phyloP scores from a whole-genome alignment of 1,140 invertebrate species.

The Diabrotica virgifera region DNA sequence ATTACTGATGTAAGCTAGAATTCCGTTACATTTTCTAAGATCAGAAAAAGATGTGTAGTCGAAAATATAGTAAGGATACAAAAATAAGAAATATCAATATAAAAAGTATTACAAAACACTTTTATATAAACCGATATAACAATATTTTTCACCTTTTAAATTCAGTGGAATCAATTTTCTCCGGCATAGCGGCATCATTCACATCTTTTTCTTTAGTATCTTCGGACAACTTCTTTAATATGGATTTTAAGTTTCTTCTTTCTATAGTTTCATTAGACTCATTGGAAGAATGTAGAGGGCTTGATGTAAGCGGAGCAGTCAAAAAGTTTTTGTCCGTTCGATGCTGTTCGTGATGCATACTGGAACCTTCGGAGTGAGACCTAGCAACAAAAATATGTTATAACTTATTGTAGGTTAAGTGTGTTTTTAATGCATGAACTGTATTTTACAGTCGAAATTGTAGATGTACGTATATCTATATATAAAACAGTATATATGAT shows the following conservation, averaged over 20 bases:
- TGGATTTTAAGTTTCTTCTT: slow-evolving; percentile 76
- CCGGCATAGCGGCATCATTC: slow-evolving; percentile 46
- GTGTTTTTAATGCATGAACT: too few relatives aligned
- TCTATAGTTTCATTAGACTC: slow-evolving; percentile 82
- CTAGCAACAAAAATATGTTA: slow-evolving; percentile 4
- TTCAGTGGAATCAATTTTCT: slow-evolving; percentile 54
- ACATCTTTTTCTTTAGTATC: slow-evolving; percentile 51
- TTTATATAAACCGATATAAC: too few relatives aligned
- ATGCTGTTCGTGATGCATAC: slow-evolving; percentile 51
- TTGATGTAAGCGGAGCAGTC: slow-evolving; percentile 37
- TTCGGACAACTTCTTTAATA: slow-evolving; percentile 76
- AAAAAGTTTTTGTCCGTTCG: slow-evolving; percentile 35
- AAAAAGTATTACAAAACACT: too few relatives aligned
- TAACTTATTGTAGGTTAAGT: too few relatives aligned
- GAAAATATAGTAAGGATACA: too few relatives aligned
- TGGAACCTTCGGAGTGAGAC: slow-evolving; percentile 54
- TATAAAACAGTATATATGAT: too few relatives aligned
- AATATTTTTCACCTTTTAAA: slow-evolving; percentile 49
- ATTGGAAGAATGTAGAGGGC: slow-evolving; percentile 51
- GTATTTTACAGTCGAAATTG: too few relatives aligned
- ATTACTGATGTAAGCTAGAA: too few relatives aligned
- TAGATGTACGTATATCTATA: too few relatives aligned
- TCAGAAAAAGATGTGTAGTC: too few relatives aligned
- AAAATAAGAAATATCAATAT: too few relatives aligned
- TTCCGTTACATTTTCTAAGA: too few relatives aligned